Evolutionary conservation across 2,797 vertebrate species (phyloP).

Genomic region (Paramormyrops hopkinsi): DNA sequence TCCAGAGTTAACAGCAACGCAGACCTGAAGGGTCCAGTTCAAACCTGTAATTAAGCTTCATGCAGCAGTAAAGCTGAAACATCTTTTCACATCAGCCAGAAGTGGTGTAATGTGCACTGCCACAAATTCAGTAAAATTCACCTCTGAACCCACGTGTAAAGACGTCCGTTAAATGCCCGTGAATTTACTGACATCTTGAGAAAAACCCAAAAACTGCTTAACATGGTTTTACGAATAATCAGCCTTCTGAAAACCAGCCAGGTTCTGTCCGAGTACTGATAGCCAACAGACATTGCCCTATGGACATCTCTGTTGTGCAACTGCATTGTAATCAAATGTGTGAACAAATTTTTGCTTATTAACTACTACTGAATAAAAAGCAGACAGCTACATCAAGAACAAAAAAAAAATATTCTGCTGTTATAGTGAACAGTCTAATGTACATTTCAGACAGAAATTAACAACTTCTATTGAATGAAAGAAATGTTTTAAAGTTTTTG

Average conservation of each 20-base stretch:
- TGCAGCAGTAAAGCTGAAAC: background rate
- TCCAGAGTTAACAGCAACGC: background rate
- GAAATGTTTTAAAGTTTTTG: background rate
- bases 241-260: background rate
- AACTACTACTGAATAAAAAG: background rate
- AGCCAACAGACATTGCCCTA: background rate
- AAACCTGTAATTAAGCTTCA: background rate
- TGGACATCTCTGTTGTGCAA: background rate
- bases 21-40: background rate
- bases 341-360: background rate
- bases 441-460: background rate
- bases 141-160: background rate
- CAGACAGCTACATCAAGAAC: background rate
- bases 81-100: background rate
- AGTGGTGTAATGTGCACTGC: background rate
- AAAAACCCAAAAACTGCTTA: background rate
- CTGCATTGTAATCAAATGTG: background rate
- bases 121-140: background rate
- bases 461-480: background rate
- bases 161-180: background rate
- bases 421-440: background rate
- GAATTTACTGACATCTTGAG: background rate
- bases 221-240: background rate
- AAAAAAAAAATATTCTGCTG: background rate
- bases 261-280: background rate